Base-by-base conservation (phyloP, 23 tunicate genomes). In the Styela clava region DNA sequence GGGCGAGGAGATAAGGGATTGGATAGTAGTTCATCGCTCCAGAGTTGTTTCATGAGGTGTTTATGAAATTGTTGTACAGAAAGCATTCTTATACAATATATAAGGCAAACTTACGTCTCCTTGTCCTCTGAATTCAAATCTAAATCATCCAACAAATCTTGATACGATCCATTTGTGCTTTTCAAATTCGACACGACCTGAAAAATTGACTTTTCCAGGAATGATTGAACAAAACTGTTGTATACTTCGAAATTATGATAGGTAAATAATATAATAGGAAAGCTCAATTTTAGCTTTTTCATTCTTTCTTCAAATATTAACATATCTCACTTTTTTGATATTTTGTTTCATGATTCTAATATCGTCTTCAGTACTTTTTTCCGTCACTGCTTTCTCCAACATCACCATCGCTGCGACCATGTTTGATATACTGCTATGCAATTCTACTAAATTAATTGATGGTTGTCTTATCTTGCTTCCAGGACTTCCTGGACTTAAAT, bases 321-420 rank as follows among this genome's bases (percentile, higher is more conserved):
- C 56, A 5, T 44, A 16, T 73, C 27, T 33, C 22, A 73, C 52
- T 67, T 76, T 76, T 37, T 26, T 29, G 24, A 76, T 52, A 27
- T 76, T 76, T 24, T 1, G 27, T 26, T 30, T 35, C n/a, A 76
- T 37, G n/a, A 76, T 36, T 23, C 36, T 36, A 1, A 28, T 34
- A 28, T 76, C 81, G 0, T 76, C 67, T 12, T 28, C 61, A 22
- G 64, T 26, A 65, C 36, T 31, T 9, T 44, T 44, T 44, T 33
- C 35, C 12, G 33, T 33, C 2, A 82, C 34, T 24, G 61, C 12
- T 32, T 44, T 71, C 52, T 69, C 85, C 29, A 82, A 52, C 52
- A 69, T 65, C 24, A 69, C 62, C 78, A 82, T 35, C 24, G 85
- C 85, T 16, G 61, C 44, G n/a, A 51, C 65, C 85, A 82, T 37